Conservation (phyloP, 2,113 vertebrate species). For the Podarcis cretensis region DNA sequence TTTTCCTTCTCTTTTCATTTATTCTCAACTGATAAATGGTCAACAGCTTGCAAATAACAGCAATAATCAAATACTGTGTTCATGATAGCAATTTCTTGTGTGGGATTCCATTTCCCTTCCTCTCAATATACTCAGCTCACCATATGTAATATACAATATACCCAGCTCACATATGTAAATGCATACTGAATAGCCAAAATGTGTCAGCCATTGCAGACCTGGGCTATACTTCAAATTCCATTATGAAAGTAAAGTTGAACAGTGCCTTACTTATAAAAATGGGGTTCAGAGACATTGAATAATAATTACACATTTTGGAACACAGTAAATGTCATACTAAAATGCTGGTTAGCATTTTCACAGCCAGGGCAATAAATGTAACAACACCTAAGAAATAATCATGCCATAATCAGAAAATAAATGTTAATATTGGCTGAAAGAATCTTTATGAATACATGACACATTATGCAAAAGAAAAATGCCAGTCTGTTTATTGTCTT, state of each 20-base stretch:
- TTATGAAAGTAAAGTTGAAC: background rate
- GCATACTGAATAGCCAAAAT: constrained; percentile 14
- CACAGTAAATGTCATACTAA: background rate
- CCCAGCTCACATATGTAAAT: background rate
- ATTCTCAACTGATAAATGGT: background rate
- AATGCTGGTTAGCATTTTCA: background rate
- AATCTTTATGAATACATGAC: background rate
- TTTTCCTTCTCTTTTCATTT: background rate
- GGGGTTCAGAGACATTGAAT: background rate
- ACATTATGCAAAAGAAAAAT: background rate
- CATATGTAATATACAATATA: background rate
- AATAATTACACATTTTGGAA: background rate
- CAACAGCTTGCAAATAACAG: background rate
- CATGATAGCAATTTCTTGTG: background rate
- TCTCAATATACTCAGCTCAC: background rate
- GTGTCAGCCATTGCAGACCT: constrained; percentile 18
- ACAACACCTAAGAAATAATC: background rate
- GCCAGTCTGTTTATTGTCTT: background rate
- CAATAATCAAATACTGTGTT: background rate
- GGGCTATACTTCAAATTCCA: constrained; percentile 14
- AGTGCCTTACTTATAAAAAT: background rate
- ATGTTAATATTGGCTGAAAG: background rate
- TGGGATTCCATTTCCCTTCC: background rate
- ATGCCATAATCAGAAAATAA: background rate
- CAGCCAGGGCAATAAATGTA: constrained; percentile 2